Conservation (phyloP, 2,888 invertebrate genomes). For the Stenolophus ochropezus region DNA sequence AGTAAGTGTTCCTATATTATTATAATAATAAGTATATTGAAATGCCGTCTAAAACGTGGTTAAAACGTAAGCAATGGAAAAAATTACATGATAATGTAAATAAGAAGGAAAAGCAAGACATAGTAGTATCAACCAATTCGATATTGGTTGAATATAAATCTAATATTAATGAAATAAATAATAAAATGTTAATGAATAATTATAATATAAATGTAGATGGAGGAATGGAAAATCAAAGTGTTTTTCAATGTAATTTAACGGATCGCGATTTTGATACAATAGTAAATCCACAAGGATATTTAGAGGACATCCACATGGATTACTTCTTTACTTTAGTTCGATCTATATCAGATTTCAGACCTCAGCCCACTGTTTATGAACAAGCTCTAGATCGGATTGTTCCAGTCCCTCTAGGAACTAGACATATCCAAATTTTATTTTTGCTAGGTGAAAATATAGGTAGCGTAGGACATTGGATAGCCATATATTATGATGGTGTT, state of each 20-base stretch:
- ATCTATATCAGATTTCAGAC: neutral
- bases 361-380: neutral
- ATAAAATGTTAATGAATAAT: no score
- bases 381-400: neutral
- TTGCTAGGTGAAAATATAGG: neutral
- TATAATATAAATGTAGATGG: no score
- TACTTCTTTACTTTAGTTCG: neutral
- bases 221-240: neutral
- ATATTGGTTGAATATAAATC: no score
- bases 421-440: conserved; percentile 1
- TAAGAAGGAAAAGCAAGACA: no score
- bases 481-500: neutral
- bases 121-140: no score
- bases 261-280: neutral
- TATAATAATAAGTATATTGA: no score
- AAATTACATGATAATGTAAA: no score
- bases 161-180: neutral
- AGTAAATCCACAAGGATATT: neutral
- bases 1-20: no score
- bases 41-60: no score
- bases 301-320: neutral
- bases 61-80: no score
- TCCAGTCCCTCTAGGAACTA: neutral
- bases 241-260: neutral
- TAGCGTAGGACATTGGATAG: neutral